These are phyloP conservation scores for roundworm (Caenorhabditis elegans) DNA, from an alignment of 1,140 invertebrate genomes.

Conservation along the genomic window WBcel235 BX284604.4:9923001-9923500, in stretches of 20 bases:
- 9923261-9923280: not conserved
- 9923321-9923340: too few species aligned
- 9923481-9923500: conserved; percentile 7
- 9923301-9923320: too few species aligned
- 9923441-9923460: not conserved
- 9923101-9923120: conserved; percentile 30
- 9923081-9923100: not conserved
- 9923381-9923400: not conserved
- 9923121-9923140: not conserved
- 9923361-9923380: not conserved
- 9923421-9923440: not conserved
- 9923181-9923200: too few species aligned
- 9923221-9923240: not conserved
- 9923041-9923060: not conserved
- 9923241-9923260: not conserved
- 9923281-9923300: not conserved
- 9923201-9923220: too few species aligned
- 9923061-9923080: not conserved
- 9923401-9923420: not conserved
- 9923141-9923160: not conserved
- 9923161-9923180: too few species aligned
- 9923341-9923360: too few species aligned
- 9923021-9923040: not conserved
- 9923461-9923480: conserved; percentile 17
- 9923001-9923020: not conserved